phyloP scores from a whole-genome alignment of 2,888 invertebrate genomes.

The Eristalinus aeneus region DNA sequence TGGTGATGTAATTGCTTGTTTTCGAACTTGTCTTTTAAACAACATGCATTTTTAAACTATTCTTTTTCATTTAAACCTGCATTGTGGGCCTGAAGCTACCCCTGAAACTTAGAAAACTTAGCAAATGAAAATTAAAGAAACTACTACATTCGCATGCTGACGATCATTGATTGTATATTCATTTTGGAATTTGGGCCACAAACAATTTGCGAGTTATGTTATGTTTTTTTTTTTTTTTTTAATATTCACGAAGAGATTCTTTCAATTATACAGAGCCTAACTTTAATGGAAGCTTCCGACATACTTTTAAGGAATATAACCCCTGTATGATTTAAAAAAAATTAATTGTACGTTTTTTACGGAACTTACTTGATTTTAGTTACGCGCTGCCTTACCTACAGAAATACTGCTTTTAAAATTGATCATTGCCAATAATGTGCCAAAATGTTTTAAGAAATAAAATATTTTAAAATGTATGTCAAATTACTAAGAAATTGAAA shows the following conservation, averaged over 20 bases:
- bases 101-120: conserved; percentile 35
- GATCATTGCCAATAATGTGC: too few relatives aligned
- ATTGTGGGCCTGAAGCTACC: conserved; percentile 60
- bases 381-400: too few relatives aligned
- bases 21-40: conserved; percentile 26
- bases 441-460: too few relatives aligned
- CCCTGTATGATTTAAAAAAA: too few relatives aligned
- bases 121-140: conserved; percentile 22
- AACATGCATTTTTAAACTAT: conserved; percentile 28
- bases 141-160: conserved; percentile 49
- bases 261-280: conserved; percentile 40
- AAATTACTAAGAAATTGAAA: too few relatives aligned
- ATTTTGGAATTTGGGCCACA: conserved; percentile 49
- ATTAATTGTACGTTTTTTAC: too few relatives aligned
- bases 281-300: conserved; percentile 39
- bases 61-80: conserved; percentile 33
- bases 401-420: too few relatives aligned
- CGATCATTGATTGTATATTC: conserved; percentile 48
- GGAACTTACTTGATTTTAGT: too few relatives aligned
- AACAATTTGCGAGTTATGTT: conserved; percentile 61
- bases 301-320: too few relatives aligned
- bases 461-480: too few relatives aligned
- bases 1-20: conserved; percentile 42
- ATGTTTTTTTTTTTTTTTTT: conserved; percentile 47
- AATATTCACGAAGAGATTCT: background rate